These are phyloP conservation scores for Neomonachus schauinslandi DNA, from an alignment of 2,113 vertebrate species.

Conservation along the genomic window DNA sequence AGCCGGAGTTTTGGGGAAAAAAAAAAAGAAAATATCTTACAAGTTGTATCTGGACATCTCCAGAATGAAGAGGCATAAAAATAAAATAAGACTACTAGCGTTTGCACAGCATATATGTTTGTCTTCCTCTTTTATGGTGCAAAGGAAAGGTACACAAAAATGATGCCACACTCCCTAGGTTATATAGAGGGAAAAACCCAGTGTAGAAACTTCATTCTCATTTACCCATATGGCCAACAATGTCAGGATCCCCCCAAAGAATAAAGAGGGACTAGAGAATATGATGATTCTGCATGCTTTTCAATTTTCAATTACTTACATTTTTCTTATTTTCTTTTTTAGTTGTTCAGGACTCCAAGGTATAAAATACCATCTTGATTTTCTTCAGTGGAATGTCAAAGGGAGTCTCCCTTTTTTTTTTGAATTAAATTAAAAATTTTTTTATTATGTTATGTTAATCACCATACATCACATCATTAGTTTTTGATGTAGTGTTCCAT, in stretches of 20 bases:
- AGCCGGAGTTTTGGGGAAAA: background rate
- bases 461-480: too few relatives aligned
- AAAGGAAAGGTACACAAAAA: background rate
- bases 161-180: background rate
- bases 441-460: too few relatives aligned
- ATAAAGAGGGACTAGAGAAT: background rate
- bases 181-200: background rate
- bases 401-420: background rate
- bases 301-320: background rate
- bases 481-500: too few relatives aligned
- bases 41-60: background rate
- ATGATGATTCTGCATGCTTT: background rate
- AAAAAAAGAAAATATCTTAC: background rate
- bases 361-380: constrained; percentile 51
- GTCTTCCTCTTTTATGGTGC: background rate
- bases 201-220: background rate
- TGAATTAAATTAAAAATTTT: too few relatives aligned
- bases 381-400: constrained; percentile 57
- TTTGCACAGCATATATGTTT: background rate
- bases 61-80: background rate
- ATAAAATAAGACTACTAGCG: background rate
- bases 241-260: background rate
- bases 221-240: background rate
- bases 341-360: background rate
- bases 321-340: background rate